Conservation (phyloP, 2,888 invertebrate species). For the Diplolepis rosae region DNA sequence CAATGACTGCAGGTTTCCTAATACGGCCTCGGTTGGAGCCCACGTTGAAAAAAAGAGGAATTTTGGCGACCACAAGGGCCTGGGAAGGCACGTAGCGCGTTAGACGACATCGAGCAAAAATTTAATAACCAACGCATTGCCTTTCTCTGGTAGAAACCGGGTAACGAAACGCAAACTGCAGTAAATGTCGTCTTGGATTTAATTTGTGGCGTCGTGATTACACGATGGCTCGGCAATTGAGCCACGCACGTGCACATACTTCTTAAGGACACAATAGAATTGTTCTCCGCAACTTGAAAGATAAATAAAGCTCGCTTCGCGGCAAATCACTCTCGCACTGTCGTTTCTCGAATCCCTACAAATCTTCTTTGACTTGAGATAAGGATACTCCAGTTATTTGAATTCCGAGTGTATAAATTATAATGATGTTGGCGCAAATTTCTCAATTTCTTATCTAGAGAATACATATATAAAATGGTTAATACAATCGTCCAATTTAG, state of each 20-base stretch:
- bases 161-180: conserved; percentile 17
- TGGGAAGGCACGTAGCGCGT: conserved; percentile 27
- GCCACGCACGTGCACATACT: conserved; percentile 30
- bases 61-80: conserved; percentile 58
- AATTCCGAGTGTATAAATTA: not conserved
- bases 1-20: conserved; percentile 70
- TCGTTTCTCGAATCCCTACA: not conserved
- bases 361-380: not conserved
- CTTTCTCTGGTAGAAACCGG: conserved; percentile 11
- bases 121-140: conserved; percentile 31
- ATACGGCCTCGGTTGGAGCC: conserved; percentile 59
- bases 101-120: conserved; percentile 30
- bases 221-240: conserved; percentile 28
- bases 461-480: no score
- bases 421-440: no score
- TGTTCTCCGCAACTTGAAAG: conserved; percentile 26
- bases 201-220: conserved; percentile 31
- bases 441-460: no score
- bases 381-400: not conserved
- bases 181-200: conserved; percentile 29
- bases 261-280: conserved; percentile 27
- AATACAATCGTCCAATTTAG: conserved; percentile 10
- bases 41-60: conserved; percentile 61
- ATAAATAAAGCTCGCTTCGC: conserved; percentile 24
- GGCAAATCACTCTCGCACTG: conserved; percentile 25